phyloP scores from a whole-genome alignment of 2,888 invertebrate genomes.

The Sialis lutaria region DNA sequence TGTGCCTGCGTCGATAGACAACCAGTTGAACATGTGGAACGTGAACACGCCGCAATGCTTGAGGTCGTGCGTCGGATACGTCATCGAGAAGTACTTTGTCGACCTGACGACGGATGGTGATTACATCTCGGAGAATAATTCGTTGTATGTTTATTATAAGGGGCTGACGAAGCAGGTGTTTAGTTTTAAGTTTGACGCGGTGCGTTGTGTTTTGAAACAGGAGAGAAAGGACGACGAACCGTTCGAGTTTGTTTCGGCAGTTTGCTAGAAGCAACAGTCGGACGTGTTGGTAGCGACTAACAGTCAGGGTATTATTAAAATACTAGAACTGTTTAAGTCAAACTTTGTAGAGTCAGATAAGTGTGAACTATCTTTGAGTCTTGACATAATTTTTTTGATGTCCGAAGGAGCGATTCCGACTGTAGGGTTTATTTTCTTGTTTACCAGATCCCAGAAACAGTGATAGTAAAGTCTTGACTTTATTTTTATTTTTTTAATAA shows the following conservation, averaged over 20 bases:
- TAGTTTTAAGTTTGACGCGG: slow-evolving; percentile 73
- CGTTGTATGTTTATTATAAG: slow-evolving; percentile 81
- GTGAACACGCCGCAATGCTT: slow-evolving; percentile 59
- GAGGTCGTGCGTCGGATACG: slow-evolving; percentile 77
- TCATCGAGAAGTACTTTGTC: slow-evolving; percentile 92
- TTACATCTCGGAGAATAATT: slow-evolving; percentile 88
- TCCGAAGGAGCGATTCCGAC: no score
- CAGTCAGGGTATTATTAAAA: slow-evolving; percentile 85
- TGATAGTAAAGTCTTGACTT: no score
- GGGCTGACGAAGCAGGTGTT: slow-evolving; percentile 74
- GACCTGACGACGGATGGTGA: slow-evolving; percentile 83
- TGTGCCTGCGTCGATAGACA: slow-evolving; percentile 85
- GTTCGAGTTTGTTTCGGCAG: slow-evolving; percentile 86
- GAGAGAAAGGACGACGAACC: slow-evolving; percentile 69
- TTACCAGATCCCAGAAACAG: no score
- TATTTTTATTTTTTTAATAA: no score
- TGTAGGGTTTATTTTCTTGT: no score
- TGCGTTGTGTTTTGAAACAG: slow-evolving; percentile 56
- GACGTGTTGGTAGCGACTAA: slow-evolving; percentile 83
- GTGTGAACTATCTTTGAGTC: no score
- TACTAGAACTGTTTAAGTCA: slow-evolving; percentile 55
- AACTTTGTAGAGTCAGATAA: no score
- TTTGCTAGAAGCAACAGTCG: slow-evolving; percentile 77
- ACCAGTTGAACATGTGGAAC: slow-evolving; percentile 81
- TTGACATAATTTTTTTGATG: no score